Conservation (phyloP, 2,797 vertebrate genomes). For the Melopsittacus undulatus region DNA sequence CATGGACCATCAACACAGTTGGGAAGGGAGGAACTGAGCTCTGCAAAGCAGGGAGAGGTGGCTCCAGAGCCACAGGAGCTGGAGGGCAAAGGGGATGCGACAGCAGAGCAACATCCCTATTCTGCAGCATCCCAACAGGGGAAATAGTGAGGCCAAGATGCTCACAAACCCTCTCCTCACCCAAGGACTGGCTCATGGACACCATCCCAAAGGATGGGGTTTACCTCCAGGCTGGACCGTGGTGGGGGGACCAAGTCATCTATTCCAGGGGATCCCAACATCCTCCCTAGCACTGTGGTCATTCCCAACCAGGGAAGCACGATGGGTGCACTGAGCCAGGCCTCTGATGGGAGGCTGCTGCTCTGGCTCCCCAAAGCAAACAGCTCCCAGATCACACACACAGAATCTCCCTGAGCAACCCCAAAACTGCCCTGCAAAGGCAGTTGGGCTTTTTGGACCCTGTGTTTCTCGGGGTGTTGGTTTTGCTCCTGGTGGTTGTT, state of each 20-base stretch:
- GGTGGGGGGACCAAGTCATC: background rate
- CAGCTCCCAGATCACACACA: background rate
- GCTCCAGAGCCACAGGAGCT: background rate
- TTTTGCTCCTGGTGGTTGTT: background rate
- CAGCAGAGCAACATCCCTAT: fast-evolving
- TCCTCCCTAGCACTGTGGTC: background rate
- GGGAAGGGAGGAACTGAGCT: background rate
- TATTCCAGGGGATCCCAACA: background rate
- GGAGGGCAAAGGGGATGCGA: fast-evolving
- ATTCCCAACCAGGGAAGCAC: background rate
- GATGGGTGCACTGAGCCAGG: fast-evolving
- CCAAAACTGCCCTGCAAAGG: background rate
- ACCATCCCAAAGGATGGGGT: background rate
- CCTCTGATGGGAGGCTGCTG: background rate
- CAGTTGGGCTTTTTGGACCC: background rate
- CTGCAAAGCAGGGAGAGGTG: background rate
- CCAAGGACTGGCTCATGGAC: fast-evolving
- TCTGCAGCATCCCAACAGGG: background rate
- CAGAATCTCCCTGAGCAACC: background rate
- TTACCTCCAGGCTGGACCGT: background rate
- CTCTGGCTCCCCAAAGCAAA: background rate
- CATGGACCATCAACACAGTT: fast-evolving
- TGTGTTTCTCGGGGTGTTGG: background rate
- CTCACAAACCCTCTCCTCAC: background rate
- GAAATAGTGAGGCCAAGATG: background rate